Evolutionary conservation across 2,888 invertebrate genomes (phyloP).

Genomic region (Deilephila porcellus): DNA sequence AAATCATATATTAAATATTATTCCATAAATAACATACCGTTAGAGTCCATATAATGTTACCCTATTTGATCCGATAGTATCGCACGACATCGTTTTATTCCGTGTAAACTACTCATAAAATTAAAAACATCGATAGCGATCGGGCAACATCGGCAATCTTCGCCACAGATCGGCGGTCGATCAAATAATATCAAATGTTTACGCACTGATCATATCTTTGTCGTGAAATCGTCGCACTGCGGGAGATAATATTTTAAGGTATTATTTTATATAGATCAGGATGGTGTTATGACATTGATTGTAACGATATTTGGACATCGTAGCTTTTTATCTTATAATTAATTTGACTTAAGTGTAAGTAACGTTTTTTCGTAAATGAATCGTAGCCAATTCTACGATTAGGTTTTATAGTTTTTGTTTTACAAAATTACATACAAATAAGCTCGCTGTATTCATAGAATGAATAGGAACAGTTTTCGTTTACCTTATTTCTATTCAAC

Average conservation of each 20-base stretch:
- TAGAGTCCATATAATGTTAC: slow-evolving; percentile 15
- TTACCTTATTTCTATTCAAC: no score
- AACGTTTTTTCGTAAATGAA: no score
- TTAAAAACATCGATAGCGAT: slow-evolving; percentile 66
- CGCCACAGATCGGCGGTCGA: slow-evolving; percentile 58
- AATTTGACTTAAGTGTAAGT: no score
- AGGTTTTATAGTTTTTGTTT: no score
- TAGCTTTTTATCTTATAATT: no score
- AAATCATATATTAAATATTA: slow-evolving; percentile 1
- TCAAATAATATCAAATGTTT: slow-evolving; percentile 74
- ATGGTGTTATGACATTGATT: no score
- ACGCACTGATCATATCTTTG: slow-evolving; percentile 66
- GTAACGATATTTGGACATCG: no score
- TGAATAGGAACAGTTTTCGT: no score
- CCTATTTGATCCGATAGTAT: slow-evolving; percentile 25
- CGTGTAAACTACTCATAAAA: slow-evolving; percentile 61
- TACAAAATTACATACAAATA: no score
- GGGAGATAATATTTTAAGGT: background rate
- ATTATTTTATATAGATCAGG: slow-evolving; percentile 7
- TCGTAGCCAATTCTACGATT: no score
- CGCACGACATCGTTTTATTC: slow-evolving; percentile 47
- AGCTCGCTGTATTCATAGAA: no score
- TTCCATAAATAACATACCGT: slow-evolving; percentile 20
- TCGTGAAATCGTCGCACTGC: slow-evolving; percentile 19
- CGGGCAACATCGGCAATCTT: slow-evolving; percentile 60